Percentiles rank a stretch among this genome's conserved stretches.
Evolutionary conservation across 2,797 vertebrate genomes (phyloP).

Genomic region (Diceros bicornis): DNA sequence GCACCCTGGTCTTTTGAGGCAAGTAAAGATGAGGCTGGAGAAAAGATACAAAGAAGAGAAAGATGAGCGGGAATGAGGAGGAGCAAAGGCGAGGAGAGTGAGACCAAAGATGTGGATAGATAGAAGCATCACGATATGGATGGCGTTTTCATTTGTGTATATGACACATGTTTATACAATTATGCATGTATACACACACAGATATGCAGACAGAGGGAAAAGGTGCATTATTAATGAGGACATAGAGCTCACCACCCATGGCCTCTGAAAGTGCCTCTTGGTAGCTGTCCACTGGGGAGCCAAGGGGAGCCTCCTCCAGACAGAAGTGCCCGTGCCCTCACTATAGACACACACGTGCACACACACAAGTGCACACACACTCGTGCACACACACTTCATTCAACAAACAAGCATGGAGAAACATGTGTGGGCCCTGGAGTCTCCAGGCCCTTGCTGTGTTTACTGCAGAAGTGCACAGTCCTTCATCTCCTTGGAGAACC

Average conservation of each 20-base stretch:
- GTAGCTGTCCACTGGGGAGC: background rate
- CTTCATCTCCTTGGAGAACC: background rate
- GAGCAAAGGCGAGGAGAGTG: background rate
- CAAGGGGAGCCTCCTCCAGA: background rate
- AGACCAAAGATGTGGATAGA: background rate
- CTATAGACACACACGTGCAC: background rate
- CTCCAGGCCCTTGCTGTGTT: background rate
- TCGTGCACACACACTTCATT: background rate
- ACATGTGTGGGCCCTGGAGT: rapidly evolving
- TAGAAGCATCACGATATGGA: background rate
- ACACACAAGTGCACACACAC: no score
- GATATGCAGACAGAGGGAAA: background rate
- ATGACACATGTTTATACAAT: rapidly evolving
- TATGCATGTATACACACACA: rapidly evolving
- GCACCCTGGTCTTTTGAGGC: background rate
- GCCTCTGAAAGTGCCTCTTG: background rate
- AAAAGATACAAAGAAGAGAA: background rate
- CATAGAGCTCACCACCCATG: no score
- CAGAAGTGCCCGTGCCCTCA: background rate
- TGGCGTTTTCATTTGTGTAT: background rate
- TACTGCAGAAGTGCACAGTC: background rate
- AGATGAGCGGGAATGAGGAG: background rate
- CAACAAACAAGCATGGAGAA: background rate
- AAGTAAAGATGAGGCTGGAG: background rate
- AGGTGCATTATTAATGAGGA: background rate